These are phyloP conservation scores for Ibycter americanus DNA, from an alignment of 2,797 vertebrate species.

Conservation along the genomic window DNA sequence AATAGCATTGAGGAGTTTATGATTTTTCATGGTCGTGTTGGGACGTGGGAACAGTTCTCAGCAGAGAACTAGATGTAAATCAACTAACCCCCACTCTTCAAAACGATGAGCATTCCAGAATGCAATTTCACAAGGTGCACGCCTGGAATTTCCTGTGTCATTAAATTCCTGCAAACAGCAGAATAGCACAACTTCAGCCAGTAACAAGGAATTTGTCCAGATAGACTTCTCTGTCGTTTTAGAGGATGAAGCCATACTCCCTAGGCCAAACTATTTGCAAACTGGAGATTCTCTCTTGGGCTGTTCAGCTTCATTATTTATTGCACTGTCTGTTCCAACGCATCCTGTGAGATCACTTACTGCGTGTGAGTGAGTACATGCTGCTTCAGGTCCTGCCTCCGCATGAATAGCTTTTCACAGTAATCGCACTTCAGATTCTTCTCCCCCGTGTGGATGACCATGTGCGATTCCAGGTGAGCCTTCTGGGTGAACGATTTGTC, in stretches of 20 bases:
- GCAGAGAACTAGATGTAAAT: neutral
- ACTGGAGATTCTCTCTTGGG: neutral
- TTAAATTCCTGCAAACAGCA: neutral
- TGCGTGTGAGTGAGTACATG: constrained; percentile 95
- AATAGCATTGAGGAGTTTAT: neutral
- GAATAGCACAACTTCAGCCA: neutral
- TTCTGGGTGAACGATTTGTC: constrained; percentile 97
- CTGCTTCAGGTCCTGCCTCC: constrained; percentile 95
- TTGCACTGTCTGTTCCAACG: neutral
- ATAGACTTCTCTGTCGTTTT: neutral
- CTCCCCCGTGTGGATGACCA: constrained; percentile 94
- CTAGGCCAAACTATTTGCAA: neutral
- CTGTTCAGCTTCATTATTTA: neutral
- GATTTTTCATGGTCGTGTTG: neutral
- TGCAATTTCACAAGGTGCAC: neutral
- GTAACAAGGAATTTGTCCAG: neutral
- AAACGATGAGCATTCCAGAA: neutral
- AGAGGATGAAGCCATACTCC: neutral
- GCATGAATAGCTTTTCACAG: constrained; percentile 93
- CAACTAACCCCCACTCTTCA: neutral
- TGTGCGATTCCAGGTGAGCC: constrained; percentile 94
- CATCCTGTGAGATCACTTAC: constrained; percentile 74
- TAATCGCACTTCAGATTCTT: constrained; percentile 97
- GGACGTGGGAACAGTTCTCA: neutral
- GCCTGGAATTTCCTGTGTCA: neutral